Evolutionary conservation across 1,140 invertebrate genomes (phyloP), one percentile per base, ranked within the genome.

Genomic region (Lutraria rhynchaena): DNA sequence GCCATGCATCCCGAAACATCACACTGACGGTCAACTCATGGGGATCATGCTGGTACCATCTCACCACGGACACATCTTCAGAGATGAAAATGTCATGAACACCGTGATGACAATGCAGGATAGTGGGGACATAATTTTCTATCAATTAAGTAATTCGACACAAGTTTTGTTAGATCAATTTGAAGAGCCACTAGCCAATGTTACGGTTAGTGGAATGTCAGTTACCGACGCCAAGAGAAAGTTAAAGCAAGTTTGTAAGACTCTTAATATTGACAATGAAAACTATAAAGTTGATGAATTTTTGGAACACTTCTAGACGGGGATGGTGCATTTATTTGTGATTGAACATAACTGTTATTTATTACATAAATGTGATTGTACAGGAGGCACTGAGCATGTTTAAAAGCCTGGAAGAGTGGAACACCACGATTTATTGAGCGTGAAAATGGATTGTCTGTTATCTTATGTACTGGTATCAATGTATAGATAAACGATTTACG

Each of bases 21-120:
- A 33, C 0, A 17, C 41, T 0, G 61, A 58, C 0, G 46, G 41
- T 0, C 67, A 81, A 37, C 55, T 87, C 0, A 83, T 86, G 86
- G 87, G 87, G 3, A 73, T 86, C 0, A 86, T 88, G 87, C 83
- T 85, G 9, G 70, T 85, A 3, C 75, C 86, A 0, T 88, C 87
- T 13, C 60, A 35, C 13, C 85, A 87, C 57, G 33, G 33, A 4
- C 49, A 83, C 27, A 33, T 82, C 4, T 57, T 87, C 0, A 33
- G 44, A 1, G 80, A 84, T 15, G 35, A 49, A 31, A 27, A 53
- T 22, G 53, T 17, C 0, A 29, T 33, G 31, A 57, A 77, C 0
- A 9, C 33, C 27, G 31, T 85, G 9, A 49, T 69, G 15, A 46
- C 22, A 1, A 63, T 87, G 57, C 41, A 82, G n/a, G 51, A 80